A percentile compares a stretch with the other conserved stretches of the same genome.
Conservation (phyloP, 2,797 vertebrate species). For the Sebastes elongatus region DNA sequence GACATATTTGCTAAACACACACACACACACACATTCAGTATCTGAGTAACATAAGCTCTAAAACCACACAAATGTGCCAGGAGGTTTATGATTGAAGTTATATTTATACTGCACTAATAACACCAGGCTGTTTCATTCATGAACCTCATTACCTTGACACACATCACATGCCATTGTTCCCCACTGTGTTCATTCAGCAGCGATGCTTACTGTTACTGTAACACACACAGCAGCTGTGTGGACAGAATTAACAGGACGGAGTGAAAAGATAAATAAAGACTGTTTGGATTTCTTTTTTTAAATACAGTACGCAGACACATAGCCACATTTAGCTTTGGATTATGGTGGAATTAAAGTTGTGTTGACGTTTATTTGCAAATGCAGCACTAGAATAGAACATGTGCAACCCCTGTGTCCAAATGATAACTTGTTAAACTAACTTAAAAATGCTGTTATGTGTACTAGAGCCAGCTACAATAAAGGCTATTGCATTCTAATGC, state of each 20-base stretch:
- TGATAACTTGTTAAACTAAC: neutral
- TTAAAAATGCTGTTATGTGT: neutral
- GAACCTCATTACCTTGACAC: neutral
- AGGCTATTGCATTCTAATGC: neutral
- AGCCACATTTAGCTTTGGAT: neutral
- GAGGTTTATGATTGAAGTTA: neutral
- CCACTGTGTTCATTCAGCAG: neutral
- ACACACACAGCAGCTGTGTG: constrained; percentile 8
- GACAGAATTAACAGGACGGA: neutral
- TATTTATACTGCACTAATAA: constrained; percentile 5
- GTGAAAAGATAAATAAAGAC: neutral
- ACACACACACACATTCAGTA: neutral
- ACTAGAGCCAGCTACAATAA: neutral
- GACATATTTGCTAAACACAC: neutral
- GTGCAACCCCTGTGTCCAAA: neutral
- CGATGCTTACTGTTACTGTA: neutral
- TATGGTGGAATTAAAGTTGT: neutral
- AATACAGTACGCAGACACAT: too few relatives aligned
- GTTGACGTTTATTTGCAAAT: too few relatives aligned
- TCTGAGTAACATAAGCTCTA: constrained; percentile 8
- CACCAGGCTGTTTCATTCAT: neutral
- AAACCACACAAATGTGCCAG: neutral
- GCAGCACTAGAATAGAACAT: too few relatives aligned
- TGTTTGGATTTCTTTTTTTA: neutral
- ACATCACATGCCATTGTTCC: neutral